Conservation (phyloP, 1,140 invertebrate species). For the Drosophila grimshawi region DNA sequence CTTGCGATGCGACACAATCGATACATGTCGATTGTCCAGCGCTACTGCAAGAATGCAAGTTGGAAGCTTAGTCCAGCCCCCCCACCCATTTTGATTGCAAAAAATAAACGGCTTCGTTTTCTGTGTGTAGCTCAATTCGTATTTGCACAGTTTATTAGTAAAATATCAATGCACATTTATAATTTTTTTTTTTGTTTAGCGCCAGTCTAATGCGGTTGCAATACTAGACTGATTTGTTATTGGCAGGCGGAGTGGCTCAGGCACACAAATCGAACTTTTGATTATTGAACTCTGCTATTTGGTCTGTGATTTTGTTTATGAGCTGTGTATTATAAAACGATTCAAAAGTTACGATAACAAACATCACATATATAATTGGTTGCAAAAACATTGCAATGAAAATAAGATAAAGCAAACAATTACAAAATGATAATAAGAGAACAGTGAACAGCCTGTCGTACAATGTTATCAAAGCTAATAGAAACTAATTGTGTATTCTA, state of each 20-base stretch:
- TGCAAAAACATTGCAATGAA: neutral
- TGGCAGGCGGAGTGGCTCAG: slow-evolving; percentile 3
- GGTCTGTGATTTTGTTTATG: neutral
- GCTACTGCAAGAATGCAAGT: too few species aligned
- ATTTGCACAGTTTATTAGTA: slow-evolving; percentile 34
- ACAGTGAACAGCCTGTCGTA: slow-evolving; percentile 27
- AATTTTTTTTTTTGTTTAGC: neutral
- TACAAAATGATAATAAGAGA: slow-evolving; percentile 25
- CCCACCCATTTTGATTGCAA: neutral
- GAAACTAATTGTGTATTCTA: slow-evolving; percentile 38
- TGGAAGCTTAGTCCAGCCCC: too few species aligned
- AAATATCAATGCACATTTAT: slow-evolving; percentile 15
- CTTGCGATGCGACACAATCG: too few species aligned
- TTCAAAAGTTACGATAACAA: slow-evolving; percentile 22
- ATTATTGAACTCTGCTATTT: slow-evolving; percentile 18
- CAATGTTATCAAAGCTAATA: slow-evolving; percentile 14
- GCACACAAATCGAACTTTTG: slow-evolving; percentile 19
- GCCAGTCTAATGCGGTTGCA: slow-evolving; percentile 14
- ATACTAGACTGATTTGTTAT: slow-evolving; percentile 17
- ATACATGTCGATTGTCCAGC: too few species aligned
- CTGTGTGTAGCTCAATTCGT: neutral
- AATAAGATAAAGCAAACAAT: neutral
- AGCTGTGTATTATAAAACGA: slow-evolving; percentile 7
- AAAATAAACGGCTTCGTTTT: neutral
- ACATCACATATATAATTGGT: slow-evolving; percentile 19